Evolutionary conservation across 2,797 vertebrate genomes (phyloP).

Genomic region (Peromyscus aztecus): DNA sequence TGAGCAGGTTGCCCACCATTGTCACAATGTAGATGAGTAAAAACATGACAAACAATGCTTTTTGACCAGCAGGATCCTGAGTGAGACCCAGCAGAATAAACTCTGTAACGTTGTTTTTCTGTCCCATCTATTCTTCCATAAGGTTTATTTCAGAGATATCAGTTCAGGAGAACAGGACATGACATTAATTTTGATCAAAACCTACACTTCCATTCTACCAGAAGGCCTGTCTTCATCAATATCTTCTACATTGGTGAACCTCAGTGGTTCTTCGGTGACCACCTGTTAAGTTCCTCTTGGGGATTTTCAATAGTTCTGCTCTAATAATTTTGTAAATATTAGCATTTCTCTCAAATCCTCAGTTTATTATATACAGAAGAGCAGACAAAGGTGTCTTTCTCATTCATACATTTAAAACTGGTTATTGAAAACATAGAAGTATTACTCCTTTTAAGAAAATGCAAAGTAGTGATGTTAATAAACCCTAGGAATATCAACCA

Average conservation of each 20-base stretch:
- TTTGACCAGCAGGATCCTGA: conserved; percentile 49
- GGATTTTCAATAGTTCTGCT: background rate
- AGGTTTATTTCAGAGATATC: background rate
- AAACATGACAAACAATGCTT: conserved; percentile 62
- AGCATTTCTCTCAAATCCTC: background rate
- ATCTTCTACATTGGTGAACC: background rate
- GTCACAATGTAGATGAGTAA: conserved; percentile 67
- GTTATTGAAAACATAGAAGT: background rate
- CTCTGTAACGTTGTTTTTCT: conserved; percentile 6
- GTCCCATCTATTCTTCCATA: background rate
- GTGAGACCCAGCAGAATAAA: conserved; percentile 73
- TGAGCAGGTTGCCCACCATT: conserved; percentile 65
- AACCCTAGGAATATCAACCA: background rate
- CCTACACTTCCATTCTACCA: background rate
- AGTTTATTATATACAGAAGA: background rate
- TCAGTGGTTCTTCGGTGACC: background rate
- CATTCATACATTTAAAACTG: background rate
- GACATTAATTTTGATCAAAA: background rate
- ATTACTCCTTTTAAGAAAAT: background rate
- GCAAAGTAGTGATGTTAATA: background rate
- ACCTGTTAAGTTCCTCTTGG: background rate
- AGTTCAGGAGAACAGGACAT: background rate
- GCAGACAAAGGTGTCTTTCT: background rate
- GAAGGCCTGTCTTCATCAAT: background rate
- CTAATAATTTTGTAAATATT: background rate